A percentile compares a stretch with the other conserved stretches of the same genome.
Conservation (phyloP, 1,140 invertebrate species). For the Eufriesea mexicana region DNA sequence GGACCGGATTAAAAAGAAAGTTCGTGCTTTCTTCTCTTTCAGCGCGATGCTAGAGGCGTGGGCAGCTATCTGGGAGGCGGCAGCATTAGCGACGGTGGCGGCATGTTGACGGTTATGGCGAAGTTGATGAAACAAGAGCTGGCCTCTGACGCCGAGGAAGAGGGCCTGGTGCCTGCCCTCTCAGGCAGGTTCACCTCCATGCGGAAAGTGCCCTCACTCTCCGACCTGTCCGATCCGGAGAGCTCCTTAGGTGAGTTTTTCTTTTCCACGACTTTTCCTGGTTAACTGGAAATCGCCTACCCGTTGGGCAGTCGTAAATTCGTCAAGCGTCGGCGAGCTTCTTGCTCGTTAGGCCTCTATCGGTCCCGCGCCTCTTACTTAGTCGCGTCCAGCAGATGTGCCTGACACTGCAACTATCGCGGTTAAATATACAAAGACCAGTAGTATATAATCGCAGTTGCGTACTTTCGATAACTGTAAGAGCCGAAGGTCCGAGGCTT, state of each 20-base stretch:
- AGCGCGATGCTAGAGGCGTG: slow-evolving; percentile 78
- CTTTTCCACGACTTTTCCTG: not conserved
- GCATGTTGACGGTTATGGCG: slow-evolving; percentile 80
- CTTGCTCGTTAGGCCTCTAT: not conserved
- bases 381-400: no score
- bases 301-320: not conserved
- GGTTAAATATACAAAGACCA: no score
- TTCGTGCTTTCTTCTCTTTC: slow-evolving; percentile 46
- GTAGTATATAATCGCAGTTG: no score
- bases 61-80: slow-evolving; percentile 73
- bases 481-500: no score
- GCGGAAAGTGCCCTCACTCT: slow-evolving; percentile 92
- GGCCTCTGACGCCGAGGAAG: slow-evolving; percentile 80
- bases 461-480: no score
- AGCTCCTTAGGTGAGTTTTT: slow-evolving; percentile 90
- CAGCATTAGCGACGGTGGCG: slow-evolving; percentile 72
- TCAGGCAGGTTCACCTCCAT: slow-evolving; percentile 83
- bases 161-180: slow-evolving; percentile 78
- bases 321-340: not conserved
- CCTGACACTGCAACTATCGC: no score
- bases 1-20: slow-evolving; percentile 18
- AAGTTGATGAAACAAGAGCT: slow-evolving; percentile 82
- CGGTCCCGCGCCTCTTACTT: not conserved
- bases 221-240: slow-evolving; percentile 91
- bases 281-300: no score